Evolutionary conservation across 2,113 vertebrate species (phyloP).

Genomic region (Psittacus erithacus): DNA sequence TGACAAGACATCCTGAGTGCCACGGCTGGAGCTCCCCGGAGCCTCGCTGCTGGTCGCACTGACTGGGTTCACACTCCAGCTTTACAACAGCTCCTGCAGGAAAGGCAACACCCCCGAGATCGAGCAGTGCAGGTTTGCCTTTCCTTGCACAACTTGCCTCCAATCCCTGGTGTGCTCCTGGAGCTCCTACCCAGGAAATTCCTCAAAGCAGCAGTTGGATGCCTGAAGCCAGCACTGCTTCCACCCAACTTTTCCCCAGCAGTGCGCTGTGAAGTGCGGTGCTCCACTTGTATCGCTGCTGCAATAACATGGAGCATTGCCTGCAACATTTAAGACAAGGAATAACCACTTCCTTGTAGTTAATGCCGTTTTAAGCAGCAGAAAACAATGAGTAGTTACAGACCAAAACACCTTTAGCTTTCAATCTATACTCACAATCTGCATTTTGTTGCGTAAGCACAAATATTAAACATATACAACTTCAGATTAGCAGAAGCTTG

Average conservation of each 20-base stretch:
- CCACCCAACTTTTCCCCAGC: background rate
- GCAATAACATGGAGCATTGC: background rate
- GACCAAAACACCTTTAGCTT: background rate
- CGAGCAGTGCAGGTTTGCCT: background rate
- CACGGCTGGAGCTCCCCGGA: background rate
- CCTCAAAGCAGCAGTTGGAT: background rate
- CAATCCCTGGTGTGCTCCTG: background rate
- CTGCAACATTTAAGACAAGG: background rate
- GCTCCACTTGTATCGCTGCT: rapidly evolving
- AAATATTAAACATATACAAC: background rate
- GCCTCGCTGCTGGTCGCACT: background rate
- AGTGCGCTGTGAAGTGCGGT: background rate
- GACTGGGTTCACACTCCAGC: rapidly evolving
- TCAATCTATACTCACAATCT: background rate
- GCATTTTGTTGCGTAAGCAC: background rate
- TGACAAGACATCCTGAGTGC: constrained; percentile 7
- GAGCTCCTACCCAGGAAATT: background rate
- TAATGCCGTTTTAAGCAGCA: background rate
- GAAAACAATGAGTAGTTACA: background rate
- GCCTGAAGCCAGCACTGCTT: background rate
- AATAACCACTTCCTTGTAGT: background rate
- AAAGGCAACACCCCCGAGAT: rapidly evolving
- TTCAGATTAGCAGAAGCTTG: background rate
- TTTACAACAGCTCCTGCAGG: background rate
- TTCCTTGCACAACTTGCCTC: background rate